These are phyloP conservation scores for Cryptotermes secundus DNA, from an alignment of 1,140 invertebrate genomes.

Conservation along the genomic window DNA sequence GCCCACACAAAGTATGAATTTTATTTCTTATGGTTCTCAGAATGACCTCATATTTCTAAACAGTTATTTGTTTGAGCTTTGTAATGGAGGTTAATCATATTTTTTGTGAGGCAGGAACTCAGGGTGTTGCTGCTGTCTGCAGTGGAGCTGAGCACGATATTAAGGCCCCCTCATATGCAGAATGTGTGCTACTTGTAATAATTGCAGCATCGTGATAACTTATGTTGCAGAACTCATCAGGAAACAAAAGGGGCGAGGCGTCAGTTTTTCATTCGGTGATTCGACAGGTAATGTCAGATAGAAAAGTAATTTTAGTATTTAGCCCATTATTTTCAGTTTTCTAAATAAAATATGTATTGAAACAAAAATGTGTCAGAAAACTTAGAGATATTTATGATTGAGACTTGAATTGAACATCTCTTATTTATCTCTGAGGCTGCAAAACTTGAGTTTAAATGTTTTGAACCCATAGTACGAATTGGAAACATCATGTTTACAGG, in stretches of 20 bases:
- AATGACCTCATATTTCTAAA: too few relatives aligned
- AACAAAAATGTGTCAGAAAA: too few relatives aligned
- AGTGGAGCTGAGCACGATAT: background rate
- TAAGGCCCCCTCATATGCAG: background rate
- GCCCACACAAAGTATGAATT: too few relatives aligned
- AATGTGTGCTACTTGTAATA: background rate
- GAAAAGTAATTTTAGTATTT: background rate
- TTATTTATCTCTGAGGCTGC: background rate
- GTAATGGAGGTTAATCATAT: too few relatives aligned
- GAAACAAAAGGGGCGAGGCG: conserved; percentile 27
- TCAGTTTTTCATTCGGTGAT: conserved; percentile 33
- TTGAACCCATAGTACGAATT: background rate
- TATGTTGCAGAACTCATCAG: conserved; percentile 31
- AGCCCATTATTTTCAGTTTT: background rate
- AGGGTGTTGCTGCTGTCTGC: too few relatives aligned
- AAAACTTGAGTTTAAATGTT: background rate
- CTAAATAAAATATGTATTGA: background rate
- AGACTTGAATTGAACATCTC: background rate
- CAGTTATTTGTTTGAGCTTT: too few relatives aligned
- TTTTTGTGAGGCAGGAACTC: too few relatives aligned
- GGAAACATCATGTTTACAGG: background rate
- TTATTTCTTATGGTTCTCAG: too few relatives aligned
- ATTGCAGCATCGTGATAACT: background rate
- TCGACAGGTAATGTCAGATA: conserved; percentile 30
- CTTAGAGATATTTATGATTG: background rate